Evolutionary conservation across 2,888 invertebrate genomes (phyloP).

Genomic region (Dasypogon diadema): DNA sequence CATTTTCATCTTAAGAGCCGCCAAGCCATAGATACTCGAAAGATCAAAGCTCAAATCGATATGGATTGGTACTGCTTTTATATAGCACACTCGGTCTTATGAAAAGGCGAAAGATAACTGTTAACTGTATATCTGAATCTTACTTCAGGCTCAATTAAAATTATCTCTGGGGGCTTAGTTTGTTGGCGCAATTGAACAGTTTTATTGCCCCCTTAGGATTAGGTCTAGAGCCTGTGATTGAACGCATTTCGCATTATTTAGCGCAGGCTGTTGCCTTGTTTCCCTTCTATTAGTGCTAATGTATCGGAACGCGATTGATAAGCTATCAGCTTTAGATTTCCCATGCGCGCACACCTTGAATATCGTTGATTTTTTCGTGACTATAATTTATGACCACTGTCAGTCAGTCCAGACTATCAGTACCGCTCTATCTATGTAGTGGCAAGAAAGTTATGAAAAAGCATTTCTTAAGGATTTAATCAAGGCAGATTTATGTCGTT

Average conservation of each 20-base stretch:
- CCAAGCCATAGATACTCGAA: background rate
- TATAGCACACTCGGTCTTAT: background rate
- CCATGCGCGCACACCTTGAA: slow-evolving; percentile 44
- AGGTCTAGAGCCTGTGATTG: slow-evolving; percentile 44
- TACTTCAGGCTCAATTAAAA: slow-evolving; percentile 10
- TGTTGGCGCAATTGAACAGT: slow-evolving; percentile 45
- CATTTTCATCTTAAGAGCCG: slow-evolving; percentile 16
- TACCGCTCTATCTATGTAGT: slow-evolving; percentile 7
- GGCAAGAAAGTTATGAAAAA: slow-evolving; percentile 2
- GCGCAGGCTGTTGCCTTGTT: slow-evolving; percentile 32
- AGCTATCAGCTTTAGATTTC: slow-evolving; percentile 9
- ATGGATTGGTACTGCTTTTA: background rate
- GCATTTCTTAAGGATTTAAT: no score
- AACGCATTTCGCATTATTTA: background rate
- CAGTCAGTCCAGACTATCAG: slow-evolving; percentile 20
- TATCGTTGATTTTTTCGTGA: background rate
- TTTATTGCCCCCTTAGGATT: slow-evolving; percentile 42
- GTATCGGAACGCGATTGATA: slow-evolving; percentile 14
- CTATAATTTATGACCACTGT: slow-evolving; percentile 25
- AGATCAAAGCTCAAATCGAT: slow-evolving; percentile 11
- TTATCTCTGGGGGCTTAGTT: slow-evolving; percentile 20
- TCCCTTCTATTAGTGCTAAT: background rate
- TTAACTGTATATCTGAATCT: slow-evolving; percentile 15
- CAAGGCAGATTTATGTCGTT: no score
- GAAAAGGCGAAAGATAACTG: background rate